Evolutionary conservation across 2,797 vertebrate species (phyloP), one percentile per base, ranked within the genome.

Genomic region (Furcifer pardalis): DNA sequence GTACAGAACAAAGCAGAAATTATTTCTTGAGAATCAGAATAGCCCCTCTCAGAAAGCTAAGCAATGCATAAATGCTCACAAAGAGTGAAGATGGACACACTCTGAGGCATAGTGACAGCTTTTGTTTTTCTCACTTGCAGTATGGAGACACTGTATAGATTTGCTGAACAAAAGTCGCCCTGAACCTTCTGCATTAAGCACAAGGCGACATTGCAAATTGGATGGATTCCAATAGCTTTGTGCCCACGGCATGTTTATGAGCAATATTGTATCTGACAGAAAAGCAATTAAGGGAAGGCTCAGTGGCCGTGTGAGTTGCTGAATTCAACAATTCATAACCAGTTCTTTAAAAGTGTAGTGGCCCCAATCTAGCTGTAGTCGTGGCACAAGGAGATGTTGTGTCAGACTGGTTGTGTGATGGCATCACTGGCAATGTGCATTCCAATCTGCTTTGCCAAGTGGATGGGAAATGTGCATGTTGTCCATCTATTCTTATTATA

Each of bases 251-350:
- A 89, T 73, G 66, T 83, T 71, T 87, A 63, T 71, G 79, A 92
- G 91, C 89, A 79, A 79, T 66, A 93, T 84, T 88, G 69, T 83
- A 84, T 91, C 84, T 91, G 91, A 93, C 88, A 91, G 77, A 77
- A 87, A 94, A 80, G 81, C 82, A 93, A 90, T 92, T 89, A 88
- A 84, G 85, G 71, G 30, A 66, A 84, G 30, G 86, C 72, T 81
- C 79, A 44, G 75, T 85, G 37, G 86, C 69, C 77, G 76, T 83
- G 35, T 10, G 7, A 86, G 13, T 66, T 82, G 71, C 62, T 88
- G 78, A 87, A 80, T 89, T 82, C 91, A 40, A 13, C 35, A 21
- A 30, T 84, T 76, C 84, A 56, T 86, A 82, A 79, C 40, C 75
- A 83, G 56, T 81, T 69, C 32, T 65, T 83, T 87, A 73, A n/a